Percentiles rank a stretch among this genome's conserved stretches.
Evolutionary conservation across 2,888 invertebrate species (phyloP).

Genomic region (Trisateles emortualis): DNA sequence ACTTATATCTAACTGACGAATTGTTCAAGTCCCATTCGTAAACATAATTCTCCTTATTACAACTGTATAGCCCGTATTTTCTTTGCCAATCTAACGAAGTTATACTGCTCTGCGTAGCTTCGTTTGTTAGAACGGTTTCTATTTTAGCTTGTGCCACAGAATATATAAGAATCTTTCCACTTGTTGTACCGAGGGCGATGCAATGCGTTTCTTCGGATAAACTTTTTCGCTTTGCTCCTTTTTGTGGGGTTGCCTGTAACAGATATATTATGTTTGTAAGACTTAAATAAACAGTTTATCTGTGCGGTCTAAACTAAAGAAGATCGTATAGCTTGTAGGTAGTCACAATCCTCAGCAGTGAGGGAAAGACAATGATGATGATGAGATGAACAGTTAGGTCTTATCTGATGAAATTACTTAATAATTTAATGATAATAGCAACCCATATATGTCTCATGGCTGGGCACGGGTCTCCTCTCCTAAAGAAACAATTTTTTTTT

Average conservation of each 20-base stretch:
- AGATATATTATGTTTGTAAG: background rate
- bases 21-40: slow-evolving; percentile 85
- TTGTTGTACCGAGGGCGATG: slow-evolving; percentile 91
- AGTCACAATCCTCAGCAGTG: too few relatives aligned
- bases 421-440: too few relatives aligned
- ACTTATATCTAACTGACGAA: slow-evolving; percentile 81
- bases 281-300: too few relatives aligned
- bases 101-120: slow-evolving; percentile 66
- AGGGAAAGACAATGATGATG: too few relatives aligned
- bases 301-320: too few relatives aligned
- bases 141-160: slow-evolving; percentile 89
- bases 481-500: too few relatives aligned
- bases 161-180: slow-evolving; percentile 91
- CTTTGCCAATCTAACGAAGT: slow-evolving; percentile 87
- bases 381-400: too few relatives aligned
- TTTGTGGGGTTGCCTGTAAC: slow-evolving; percentile 35
- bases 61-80: slow-evolving; percentile 83
- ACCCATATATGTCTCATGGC: too few relatives aligned
- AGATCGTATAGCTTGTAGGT: too few relatives aligned
- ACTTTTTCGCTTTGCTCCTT: slow-evolving; percentile 60
- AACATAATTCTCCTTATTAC: slow-evolving; percentile 83
- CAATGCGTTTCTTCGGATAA: slow-evolving; percentile 73
- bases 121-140: slow-evolving; percentile 82
- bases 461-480: too few relatives aligned
- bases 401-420: too few relatives aligned